Evolutionary conservation across 2,113 vertebrate genomes (phyloP).

Genomic region (Buteo buteo): DNA sequence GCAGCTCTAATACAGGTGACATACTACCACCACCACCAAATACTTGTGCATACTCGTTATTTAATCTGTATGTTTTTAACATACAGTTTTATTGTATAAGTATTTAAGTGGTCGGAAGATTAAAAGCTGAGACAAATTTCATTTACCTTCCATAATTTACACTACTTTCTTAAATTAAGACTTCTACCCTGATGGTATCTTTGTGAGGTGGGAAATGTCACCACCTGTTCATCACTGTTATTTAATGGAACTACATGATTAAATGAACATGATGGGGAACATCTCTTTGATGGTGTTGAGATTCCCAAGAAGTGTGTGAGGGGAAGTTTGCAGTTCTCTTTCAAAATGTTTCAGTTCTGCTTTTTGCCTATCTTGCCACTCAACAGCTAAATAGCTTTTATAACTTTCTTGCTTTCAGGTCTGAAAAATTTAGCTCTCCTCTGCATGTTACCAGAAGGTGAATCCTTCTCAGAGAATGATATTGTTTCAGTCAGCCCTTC

Average conservation of each 20-base stretch:
- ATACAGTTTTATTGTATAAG: background rate
- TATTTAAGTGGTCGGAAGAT: background rate
- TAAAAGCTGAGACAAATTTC: background rate
- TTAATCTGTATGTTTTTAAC: background rate
- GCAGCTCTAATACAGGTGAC: background rate
- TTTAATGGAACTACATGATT: background rate
- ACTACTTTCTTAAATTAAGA: background rate
- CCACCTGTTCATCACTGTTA: background rate
- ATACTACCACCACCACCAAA: background rate
- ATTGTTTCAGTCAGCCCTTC: conserved; percentile 44
- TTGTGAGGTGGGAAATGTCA: background rate
- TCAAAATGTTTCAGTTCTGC: background rate
- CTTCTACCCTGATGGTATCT: background rate
- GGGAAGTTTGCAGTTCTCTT: background rate
- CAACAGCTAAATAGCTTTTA: background rate
- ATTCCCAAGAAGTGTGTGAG: background rate
- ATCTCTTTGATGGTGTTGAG: background rate
- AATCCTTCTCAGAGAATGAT: conserved; percentile 72
- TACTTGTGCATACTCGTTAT: background rate
- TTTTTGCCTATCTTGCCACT: background rate
- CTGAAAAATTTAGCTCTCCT: conserved; percentile 88
- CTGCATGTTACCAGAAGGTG: conserved; percentile 82
- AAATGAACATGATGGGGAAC: background rate
- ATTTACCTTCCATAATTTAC: background rate
- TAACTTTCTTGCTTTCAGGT: conserved; percentile 65